Conservation (phyloP, 2,797 vertebrate genomes). For the Argya squamiceps region DNA sequence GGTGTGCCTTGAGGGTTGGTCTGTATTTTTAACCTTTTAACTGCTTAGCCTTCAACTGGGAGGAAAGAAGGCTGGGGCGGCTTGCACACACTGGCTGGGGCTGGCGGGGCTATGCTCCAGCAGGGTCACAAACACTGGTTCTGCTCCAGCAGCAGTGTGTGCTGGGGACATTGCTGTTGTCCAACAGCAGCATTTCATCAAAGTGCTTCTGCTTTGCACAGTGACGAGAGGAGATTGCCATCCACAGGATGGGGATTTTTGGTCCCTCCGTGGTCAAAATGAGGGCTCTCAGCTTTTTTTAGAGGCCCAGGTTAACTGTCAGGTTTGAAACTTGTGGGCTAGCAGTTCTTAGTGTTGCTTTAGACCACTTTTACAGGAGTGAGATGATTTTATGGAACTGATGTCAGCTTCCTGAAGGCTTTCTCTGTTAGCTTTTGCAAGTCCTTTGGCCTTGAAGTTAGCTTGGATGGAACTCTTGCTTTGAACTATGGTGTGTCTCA, state of each 20-base stretch:
- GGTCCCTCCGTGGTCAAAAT: not conserved
- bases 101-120: fast-evolving
- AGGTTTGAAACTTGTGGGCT: not conserved
- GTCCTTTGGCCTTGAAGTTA: not conserved
- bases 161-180: fast-evolving
- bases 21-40: not conserved
- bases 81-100: fast-evolving
- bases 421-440: not conserved
- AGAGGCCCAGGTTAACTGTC: not conserved
- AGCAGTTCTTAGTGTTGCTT: not conserved
- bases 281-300: not conserved
- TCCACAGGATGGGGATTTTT: not conserved
- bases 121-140: not conserved
- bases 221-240: not conserved
- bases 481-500: not conserved
- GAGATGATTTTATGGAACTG: not conserved
- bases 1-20: not conserved
- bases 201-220: not conserved
- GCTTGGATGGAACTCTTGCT: not conserved
- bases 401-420: not conserved
- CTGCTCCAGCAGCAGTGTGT: not conserved
- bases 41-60: not conserved
- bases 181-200: not conserved
- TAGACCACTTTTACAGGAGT: not conserved
- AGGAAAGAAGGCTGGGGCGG: not conserved